These are phyloP conservation scores for Mormoops blainvillei DNA, from an alignment of 2,113 vertebrate species.

Conservation along the genomic window DNA sequence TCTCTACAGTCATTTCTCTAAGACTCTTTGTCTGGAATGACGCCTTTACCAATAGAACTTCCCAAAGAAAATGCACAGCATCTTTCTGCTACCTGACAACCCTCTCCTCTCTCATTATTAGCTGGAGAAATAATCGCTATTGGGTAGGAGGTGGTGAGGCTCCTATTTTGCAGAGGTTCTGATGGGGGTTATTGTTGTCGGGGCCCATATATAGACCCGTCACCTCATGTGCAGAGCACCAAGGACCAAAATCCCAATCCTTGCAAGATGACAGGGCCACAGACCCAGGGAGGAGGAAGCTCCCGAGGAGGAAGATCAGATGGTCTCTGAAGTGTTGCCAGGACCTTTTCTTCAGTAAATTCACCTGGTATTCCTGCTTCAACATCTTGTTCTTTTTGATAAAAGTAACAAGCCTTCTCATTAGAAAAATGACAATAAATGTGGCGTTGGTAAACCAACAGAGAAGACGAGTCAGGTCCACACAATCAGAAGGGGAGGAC, in stretches of 20 bases:
- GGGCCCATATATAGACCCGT: not conserved
- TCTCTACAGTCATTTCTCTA: not conserved
- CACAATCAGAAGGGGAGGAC: not conserved
- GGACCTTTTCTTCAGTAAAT: not conserved
- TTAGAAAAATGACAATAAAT: not conserved
- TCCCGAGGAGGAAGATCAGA: not conserved
- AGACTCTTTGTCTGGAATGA: too few species aligned
- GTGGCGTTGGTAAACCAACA: not conserved
- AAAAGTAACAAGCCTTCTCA: not conserved
- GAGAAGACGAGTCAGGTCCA: not conserved
- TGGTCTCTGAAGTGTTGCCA: not conserved
- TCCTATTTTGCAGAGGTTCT: not conserved
- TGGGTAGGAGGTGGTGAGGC: not conserved
- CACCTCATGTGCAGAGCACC: not conserved
- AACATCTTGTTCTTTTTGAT: not conserved
- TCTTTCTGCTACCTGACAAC: not conserved
- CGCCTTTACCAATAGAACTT: slow-evolving; percentile 4
- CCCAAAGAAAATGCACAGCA: not conserved
- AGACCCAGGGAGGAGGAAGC: not conserved
- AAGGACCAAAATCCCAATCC: not conserved
- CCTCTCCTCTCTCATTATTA: not conserved
- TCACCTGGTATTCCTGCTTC: not conserved
- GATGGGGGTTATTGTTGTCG: not conserved
- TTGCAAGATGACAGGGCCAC: too few species aligned
- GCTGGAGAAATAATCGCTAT: not conserved